Evolutionary conservation across 2,113 vertebrate genomes (phyloP).

Genomic region (Oreochromis tanganicae): DNA sequence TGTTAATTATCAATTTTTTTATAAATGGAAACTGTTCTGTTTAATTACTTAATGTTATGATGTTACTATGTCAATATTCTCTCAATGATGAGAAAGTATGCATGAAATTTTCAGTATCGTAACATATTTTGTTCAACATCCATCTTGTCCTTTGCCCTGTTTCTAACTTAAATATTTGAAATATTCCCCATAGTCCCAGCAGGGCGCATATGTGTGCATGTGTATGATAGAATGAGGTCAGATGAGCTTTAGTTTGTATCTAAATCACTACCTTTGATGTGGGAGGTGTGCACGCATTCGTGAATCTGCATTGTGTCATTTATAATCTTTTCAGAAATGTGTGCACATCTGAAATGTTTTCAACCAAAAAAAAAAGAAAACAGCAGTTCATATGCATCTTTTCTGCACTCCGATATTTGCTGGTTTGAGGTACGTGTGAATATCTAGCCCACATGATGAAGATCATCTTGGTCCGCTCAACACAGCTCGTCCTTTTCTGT

Average conservation of each 20-base stretch:
- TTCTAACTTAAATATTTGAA: constrained; percentile 30
- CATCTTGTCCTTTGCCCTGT: neutral
- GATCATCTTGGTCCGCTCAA: neutral
- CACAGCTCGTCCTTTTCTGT: neutral
- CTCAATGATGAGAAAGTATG: neutral
- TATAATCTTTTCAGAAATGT: neutral
- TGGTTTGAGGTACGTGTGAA: neutral
- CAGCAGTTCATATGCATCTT: neutral
- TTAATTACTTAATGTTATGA: constrained; percentile 13
- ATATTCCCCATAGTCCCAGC: neutral
- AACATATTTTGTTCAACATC: neutral
- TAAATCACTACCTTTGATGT: constrained; percentile 39
- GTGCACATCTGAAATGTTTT: neutral
- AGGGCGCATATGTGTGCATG: neutral
- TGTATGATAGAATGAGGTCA: constrained; percentile 55
- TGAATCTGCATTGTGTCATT: neutral
- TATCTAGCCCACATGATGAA: neutral
- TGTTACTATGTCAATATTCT: neutral
- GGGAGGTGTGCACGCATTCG: neutral
- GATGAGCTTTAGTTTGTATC: constrained; percentile 37
- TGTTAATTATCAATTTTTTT: constrained; percentile 17
- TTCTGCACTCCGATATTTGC: neutral
- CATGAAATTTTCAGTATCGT: neutral
- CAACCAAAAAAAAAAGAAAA: neutral
- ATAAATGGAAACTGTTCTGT: constrained; percentile 27